Base-by-base conservation (phyloP, 2,797 vertebrate species). In the Spatula clypeata region DNA sequence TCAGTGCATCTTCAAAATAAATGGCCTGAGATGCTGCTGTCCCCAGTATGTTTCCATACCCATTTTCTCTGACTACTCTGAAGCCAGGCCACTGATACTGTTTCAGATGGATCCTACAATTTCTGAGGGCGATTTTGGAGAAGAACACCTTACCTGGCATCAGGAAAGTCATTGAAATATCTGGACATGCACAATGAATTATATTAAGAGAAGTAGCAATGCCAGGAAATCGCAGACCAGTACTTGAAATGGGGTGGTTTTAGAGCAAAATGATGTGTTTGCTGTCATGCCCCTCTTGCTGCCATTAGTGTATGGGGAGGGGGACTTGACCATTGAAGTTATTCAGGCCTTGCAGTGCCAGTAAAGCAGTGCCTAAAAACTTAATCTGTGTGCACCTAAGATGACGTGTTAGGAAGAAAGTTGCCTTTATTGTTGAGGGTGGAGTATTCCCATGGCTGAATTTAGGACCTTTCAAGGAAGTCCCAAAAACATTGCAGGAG, bases 1-100 rank as follows among this genome's bases (percentile, higher is more conserved):
- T 20, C 64, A 42, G 11, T 7, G 74, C 58, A 18, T 3, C 73
- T 38, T 36, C 21, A 15, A 67, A 57, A 36, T 11, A 15, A n/a
- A 13, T 6, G 45, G 6, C 3, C 47, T 38, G 32, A 51, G 66
- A 2, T 58, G 4, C 17, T 1, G 10, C 36, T 73, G 79, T 6
- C 75, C 16, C 55, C 3, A 0, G 1, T 14, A 10, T 24, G 62
- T 1, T 85, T 8, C 54, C 23, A 0, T 10, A 6, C 3, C 27
- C 32, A 1, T 6, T 9, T 75, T 34, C n/a, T n/a, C 58, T 18
- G 32, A 58, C n/a, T 53, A 1, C 0, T 14, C 51, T 64, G 9
- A 53, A 45, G 31, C 65, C n/a, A 53, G 72, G 51, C 21, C 5
- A 5, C 34, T 27, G 23, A 5, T 20, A 45, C 19, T 20, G 40